Percentiles rank a stretch among this genome's conserved stretches.
phyloP scores from a whole-genome alignment of 2,888 invertebrate species.

The Drosophila parthenogenetica region DNA sequence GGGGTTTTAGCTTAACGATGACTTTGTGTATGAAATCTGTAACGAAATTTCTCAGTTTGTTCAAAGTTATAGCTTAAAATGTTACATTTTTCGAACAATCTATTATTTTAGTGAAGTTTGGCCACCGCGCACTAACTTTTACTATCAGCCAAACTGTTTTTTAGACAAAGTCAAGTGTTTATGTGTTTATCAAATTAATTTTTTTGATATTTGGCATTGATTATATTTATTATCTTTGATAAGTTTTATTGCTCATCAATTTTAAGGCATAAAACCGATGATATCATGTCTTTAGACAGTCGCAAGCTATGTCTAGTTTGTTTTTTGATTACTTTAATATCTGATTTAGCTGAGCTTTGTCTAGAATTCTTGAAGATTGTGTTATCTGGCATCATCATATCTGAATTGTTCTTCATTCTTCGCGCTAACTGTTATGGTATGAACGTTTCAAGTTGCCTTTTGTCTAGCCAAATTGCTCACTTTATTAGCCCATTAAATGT shows the following conservation, averaged over 20 bases:
- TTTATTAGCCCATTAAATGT: conserved; percentile 13
- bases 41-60: too few species aligned
- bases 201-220: conserved; percentile 1
- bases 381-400: too few species aligned
- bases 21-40: too few species aligned
- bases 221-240: conserved; percentile 6
- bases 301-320: background rate
- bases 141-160: background rate
- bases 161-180: background rate
- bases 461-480: conserved; percentile 10
- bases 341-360: background rate
- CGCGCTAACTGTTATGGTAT: background rate
- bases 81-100: background rate
- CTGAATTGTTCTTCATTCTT: background rate
- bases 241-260: background rate
- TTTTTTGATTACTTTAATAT: background rate
- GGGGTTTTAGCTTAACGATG: too few species aligned
- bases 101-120: background rate
- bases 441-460: background rate
- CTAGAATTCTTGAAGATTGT: too few species aligned
- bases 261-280: background rate
- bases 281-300: conserved; percentile 5
- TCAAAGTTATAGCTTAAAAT: background rate
- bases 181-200: background rate
- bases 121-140: background rate